Base-by-base conservation (phyloP, 2,113 vertebrate genomes). In the Corythornis madagascariensis region DNA sequence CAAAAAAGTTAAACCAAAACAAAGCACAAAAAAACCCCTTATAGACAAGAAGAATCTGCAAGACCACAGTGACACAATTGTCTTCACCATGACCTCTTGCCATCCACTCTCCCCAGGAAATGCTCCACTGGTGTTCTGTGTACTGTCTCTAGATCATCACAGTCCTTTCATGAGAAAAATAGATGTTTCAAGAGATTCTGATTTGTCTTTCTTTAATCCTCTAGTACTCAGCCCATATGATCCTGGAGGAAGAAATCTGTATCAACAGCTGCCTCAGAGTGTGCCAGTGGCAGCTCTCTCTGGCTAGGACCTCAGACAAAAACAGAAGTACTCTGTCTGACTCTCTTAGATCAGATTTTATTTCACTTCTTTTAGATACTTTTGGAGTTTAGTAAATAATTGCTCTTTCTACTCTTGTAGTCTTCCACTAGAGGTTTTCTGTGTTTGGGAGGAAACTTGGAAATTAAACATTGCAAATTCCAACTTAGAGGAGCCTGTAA, bases 401-500 rank as follows among this genome's bases (percentile, higher is more conserved):
- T 59, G 65, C 15, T 69, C 19, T 65, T 83, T 80, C 18, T 48
- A 5, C 3, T 29, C 4, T 19, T 53, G 8, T 3, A 13, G 9
- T 38, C 59, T 89, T 63, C 15, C 13, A 16, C n/a, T 16, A 1
- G 4, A 66, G 6, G 11, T 19, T 90, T 74, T 21, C 18, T n/a
- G 6, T 15, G 10, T 43, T 82, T 60, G 8, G 13, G 10, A 52
- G 3, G 15, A 84, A 84, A 78, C 1, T 4, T 1, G 47, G 8
- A 74, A 53, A 53, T 33, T 11, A 50, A 69, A 88, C 16, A 33
- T 3, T 67, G 7, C 2, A 75, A 16, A 42, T 43, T 50, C 5
- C 11, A 2, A 74, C 25, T 60, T 45, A 52, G 13, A 45, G 0
- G 0, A 57, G 2, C 8, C 29, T 48, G 5, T 10, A 19, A 61